These are phyloP conservation scores for Troides aeacus DNA, from an alignment of 2,888 invertebrate genomes.

Conservation along the genomic window DNA sequence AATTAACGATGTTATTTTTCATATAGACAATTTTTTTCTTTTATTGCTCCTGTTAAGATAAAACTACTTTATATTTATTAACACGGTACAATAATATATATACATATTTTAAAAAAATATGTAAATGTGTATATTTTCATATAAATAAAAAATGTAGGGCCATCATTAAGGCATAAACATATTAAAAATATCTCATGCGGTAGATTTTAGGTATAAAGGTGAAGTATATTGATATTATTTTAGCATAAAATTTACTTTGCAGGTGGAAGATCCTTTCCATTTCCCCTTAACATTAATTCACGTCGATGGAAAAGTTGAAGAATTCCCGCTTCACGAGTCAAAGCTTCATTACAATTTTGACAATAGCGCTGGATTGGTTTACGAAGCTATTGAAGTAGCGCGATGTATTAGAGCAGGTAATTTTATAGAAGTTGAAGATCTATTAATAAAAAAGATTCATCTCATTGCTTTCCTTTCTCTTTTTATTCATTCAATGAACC, in stretches of 20 bases:
- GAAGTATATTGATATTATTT: background rate
- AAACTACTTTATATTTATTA: too few relatives aligned
- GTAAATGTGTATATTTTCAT: too few relatives aligned
- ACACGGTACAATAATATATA: too few relatives aligned
- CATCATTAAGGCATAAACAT: too few relatives aligned
- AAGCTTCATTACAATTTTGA: conserved; percentile 77
- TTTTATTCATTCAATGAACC: background rate
- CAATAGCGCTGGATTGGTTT: conserved; percentile 86
- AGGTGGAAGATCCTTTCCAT: conserved; percentile 80
- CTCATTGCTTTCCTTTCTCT: background rate
- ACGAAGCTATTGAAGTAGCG: conserved; percentile 86
- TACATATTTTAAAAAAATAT: too few relatives aligned
- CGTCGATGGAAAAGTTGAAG: conserved; percentile 74
- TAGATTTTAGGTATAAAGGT: too few relatives aligned
- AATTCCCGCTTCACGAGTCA: conserved; percentile 81
- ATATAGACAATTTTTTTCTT: too few relatives aligned
- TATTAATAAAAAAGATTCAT: background rate
- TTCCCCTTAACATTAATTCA: conserved; percentile 81
- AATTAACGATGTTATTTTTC: too few relatives aligned
- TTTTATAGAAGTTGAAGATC: background rate
- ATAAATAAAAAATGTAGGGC: too few relatives aligned
- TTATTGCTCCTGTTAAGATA: too few relatives aligned
- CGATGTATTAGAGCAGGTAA: conserved; percentile 81
- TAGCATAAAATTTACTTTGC: background rate
- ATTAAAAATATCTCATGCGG: too few relatives aligned